Conservation (phyloP, 2,113 vertebrate species). For the Pao palembangensis region DNA sequence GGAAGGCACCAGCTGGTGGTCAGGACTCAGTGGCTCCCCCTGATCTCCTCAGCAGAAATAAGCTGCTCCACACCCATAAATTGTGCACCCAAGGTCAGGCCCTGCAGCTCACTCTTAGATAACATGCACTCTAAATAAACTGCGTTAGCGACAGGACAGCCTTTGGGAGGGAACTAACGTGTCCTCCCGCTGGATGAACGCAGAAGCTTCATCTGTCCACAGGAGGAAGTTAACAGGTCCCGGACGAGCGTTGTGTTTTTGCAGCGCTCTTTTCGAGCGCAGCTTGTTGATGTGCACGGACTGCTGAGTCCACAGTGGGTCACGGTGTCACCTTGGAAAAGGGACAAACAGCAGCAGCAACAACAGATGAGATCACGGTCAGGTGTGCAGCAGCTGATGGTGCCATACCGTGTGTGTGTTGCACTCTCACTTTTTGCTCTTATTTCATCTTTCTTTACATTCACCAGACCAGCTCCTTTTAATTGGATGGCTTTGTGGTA, state of each 20-base stretch:
- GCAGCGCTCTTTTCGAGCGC: conserved; percentile 19
- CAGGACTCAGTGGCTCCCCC: conserved; percentile 7
- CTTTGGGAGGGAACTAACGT: not conserved
- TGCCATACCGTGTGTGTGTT: too few relatives aligned
- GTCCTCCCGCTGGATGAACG: too few relatives aligned
- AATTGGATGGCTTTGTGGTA: not conserved
- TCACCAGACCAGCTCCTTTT: too few relatives aligned
- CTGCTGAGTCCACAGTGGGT: conserved; percentile 54
- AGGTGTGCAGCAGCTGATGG: too few relatives aligned
- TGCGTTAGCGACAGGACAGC: not conserved
- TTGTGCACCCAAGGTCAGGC: conserved; percentile 14
- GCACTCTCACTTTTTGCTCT: too few relatives aligned
- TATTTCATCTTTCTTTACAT: too few relatives aligned
- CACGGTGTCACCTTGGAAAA: conserved; percentile 55
- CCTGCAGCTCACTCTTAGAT: not conserved
- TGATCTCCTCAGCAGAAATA: conserved; percentile 58
- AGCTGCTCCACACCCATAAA: conserved; percentile 42
- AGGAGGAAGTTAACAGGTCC: not conserved
- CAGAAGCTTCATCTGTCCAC: not conserved
- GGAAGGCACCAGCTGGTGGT: conserved; percentile 66
- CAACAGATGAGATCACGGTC: too few relatives aligned
- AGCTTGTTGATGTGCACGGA: conserved; percentile 27
- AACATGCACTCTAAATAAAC: not conserved
- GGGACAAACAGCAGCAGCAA: conserved; percentile 24
- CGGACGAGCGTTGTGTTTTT: not conserved